Evolutionary conservation across 2,888 invertebrate genomes (phyloP).

Genomic region (Frankliniella fusca): DNA sequence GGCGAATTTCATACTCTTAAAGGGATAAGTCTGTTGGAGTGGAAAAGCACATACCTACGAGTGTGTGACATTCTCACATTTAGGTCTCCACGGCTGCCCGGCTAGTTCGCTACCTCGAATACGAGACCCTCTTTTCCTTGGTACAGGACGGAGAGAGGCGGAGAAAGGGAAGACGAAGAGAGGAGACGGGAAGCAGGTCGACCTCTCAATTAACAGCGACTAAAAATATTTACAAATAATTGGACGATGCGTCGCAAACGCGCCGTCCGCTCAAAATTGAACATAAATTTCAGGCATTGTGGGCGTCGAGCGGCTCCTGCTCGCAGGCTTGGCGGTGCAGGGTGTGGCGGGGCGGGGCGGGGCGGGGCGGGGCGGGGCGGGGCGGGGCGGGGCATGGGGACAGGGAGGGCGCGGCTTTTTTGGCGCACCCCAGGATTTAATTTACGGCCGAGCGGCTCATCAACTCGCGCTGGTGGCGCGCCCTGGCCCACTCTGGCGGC

Average conservation of each 20-base stretch:
- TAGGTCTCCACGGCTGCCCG: too few relatives aligned
- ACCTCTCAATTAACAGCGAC: conserved; percentile 3
- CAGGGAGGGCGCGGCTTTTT: background rate
- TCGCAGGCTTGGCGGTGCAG: background rate
- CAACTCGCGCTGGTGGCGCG: background rate
- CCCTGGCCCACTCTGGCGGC: background rate
- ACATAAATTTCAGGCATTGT: conserved; percentile 22
- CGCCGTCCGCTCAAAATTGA: conserved; percentile 17
- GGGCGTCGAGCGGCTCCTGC: background rate
- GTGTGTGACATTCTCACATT: too few relatives aligned
- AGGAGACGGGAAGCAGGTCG: background rate
- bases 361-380: background rate
- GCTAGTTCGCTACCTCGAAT: too few relatives aligned
- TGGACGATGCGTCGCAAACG: background rate
- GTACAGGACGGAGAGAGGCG: too few relatives aligned
- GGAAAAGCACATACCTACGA: too few relatives aligned
- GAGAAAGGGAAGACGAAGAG: too few relatives aligned
- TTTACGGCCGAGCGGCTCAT: conserved; percentile 5
- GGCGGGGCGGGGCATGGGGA: too few relatives aligned
- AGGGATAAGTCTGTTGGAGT: too few relatives aligned
- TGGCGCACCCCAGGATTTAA: background rate
- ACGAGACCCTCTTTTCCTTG: too few relatives aligned
- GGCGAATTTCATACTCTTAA: too few relatives aligned
- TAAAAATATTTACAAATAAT: conserved; percentile 25
- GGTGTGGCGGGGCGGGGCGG: background rate